Evolutionary conservation across 2,113 vertebrate species (phyloP).

Genomic region (Chloroceryle aenea): DNA sequence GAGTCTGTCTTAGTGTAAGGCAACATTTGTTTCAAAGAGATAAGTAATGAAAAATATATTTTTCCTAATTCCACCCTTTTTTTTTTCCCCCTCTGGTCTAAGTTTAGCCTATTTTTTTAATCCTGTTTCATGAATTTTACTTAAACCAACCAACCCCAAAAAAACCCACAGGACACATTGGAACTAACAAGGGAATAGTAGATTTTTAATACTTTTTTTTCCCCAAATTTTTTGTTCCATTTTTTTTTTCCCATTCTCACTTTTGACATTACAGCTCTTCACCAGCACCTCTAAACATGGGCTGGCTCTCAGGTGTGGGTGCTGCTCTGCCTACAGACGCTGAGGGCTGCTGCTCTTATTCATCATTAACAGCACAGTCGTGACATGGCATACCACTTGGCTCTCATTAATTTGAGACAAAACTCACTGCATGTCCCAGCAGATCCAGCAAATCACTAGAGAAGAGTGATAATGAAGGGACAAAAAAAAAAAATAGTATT

Average conservation of each 20-base stretch:
- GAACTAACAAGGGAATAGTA: background rate
- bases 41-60: background rate
- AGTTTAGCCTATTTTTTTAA: background rate
- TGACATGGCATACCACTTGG: background rate
- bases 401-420: background rate
- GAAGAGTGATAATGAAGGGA: background rate
- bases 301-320: background rate
- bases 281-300: background rate
- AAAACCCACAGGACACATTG: background rate
- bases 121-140: background rate
- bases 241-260: background rate
- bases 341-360: background rate
- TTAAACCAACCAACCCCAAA: background rate
- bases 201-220: too few species aligned
- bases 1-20: background rate
- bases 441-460: background rate
- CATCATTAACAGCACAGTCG: background rate
- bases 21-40: background rate
- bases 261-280: background rate
- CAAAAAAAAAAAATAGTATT: background rate
- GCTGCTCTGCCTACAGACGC: background rate
- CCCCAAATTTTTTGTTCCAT: rapidly evolving
- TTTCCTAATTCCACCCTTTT: background rate
- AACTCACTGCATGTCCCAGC: background rate
- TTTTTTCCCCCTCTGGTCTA: background rate